Evolutionary conservation across 2,888 invertebrate genomes (phyloP).

Genomic region (Eupithecia exiguata): DNA sequence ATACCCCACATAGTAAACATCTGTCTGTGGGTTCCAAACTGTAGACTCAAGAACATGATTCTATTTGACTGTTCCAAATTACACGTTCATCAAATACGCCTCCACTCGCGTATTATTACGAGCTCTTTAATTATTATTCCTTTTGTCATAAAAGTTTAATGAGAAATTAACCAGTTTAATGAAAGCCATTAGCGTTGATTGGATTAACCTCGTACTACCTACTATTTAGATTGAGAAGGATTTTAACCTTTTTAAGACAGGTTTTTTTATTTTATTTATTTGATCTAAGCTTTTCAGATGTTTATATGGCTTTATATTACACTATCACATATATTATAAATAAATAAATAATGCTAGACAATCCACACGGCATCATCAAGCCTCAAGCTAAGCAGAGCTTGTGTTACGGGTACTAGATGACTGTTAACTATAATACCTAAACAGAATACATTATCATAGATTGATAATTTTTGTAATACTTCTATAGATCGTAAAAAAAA

Average conservation of each 20-base stretch:
- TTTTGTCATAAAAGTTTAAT: background rate
- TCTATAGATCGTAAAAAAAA: no score
- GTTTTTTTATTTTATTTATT: no score
- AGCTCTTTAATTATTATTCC: background rate
- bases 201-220: background rate
- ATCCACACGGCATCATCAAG: no score
- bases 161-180: background rate
- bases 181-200: constrained; percentile 1
- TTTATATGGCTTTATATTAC: background rate
- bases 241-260: no score
- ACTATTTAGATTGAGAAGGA: background rate
- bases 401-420: no score
- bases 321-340: background rate
- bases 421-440: no score
- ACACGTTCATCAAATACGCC: background rate
- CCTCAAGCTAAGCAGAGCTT: no score
- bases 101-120: background rate
- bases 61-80: constrained; percentile 6
- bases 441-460: no score
- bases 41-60: constrained; percentile 4
- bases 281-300: background rate
- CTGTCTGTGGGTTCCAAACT: background rate
- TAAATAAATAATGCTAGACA: no score
- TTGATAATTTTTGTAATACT: no score
- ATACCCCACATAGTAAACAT: constrained; percentile 5